Conservation (phyloP, 2,888 invertebrate species). For the Panorpa germanica region DNA sequence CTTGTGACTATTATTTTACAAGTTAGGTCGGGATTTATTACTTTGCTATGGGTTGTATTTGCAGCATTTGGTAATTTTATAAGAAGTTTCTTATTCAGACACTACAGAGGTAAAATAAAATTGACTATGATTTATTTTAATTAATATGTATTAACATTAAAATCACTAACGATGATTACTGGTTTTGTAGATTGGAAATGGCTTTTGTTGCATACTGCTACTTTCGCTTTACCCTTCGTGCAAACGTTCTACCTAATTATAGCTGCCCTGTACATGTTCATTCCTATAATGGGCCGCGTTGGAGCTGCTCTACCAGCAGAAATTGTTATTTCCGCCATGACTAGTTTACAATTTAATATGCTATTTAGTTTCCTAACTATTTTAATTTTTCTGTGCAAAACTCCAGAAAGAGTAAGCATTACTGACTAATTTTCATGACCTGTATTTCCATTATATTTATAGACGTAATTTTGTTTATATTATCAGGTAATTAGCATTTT, state of each 20-base stretch:
- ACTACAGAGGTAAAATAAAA: slow-evolving; percentile 26
- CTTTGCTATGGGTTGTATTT: slow-evolving; percentile 40
- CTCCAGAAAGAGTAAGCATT: slow-evolving; percentile 29
- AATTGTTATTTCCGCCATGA: slow-evolving; percentile 35
- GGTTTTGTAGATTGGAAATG: slow-evolving; percentile 29
- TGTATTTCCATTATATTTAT: no score
- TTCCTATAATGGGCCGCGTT: slow-evolving; percentile 65
- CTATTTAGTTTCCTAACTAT: slow-evolving; percentile 23
- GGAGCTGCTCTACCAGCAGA: slow-evolving; percentile 54
- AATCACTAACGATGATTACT: no score
- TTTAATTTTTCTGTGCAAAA: slow-evolving; percentile 21
- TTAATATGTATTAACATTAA: no score
- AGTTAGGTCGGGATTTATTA: slow-evolving; percentile 48
- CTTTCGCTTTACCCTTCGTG: slow-evolving; percentile 38
- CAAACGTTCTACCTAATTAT: slow-evolving; percentile 51
- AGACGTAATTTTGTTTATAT: no score
- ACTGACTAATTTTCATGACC: no score
- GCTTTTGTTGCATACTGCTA: slow-evolving; percentile 31
- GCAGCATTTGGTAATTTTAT: slow-evolving; percentile 33
- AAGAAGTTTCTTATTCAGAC: slow-evolving; percentile 27
- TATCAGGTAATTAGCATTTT: slow-evolving; percentile 23
- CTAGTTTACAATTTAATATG: slow-evolving; percentile 24
- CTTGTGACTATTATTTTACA: slow-evolving; percentile 30
- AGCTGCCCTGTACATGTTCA: slow-evolving; percentile 49
- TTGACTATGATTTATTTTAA: slow-evolving; percentile 4